These are phyloP conservation scores for Lordiphosa andalusiaca DNA, from an alignment of 2,888 invertebrate species.

Conservation along the genomic window DNA sequence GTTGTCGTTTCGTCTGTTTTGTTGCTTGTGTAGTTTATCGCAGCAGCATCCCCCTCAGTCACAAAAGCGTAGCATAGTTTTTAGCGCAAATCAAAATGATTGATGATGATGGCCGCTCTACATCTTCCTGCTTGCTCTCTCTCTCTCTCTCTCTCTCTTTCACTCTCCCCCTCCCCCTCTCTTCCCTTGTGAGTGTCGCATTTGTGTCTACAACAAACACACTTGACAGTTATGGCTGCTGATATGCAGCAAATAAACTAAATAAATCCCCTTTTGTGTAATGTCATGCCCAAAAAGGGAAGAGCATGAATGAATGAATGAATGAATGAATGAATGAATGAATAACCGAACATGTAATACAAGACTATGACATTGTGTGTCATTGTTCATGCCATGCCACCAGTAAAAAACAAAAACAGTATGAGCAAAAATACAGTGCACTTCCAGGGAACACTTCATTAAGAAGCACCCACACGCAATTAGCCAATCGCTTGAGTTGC, in stretches of 20 bases:
- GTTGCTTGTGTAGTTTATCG: conserved; percentile 26
- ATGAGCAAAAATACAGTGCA: neutral
- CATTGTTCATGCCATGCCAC: conserved; percentile 3
- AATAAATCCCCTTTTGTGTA: conserved; percentile 66
- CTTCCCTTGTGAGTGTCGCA: conserved; percentile 11
- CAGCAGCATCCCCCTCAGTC: conserved; percentile 24
- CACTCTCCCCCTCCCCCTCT: too few relatives aligned
- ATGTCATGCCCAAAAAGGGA: conserved; percentile 41
- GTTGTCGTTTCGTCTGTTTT: conserved; percentile 45
- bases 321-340: conserved; percentile 1
- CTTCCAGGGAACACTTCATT: conserved; percentile 51
- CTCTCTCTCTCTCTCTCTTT: too few relatives aligned
- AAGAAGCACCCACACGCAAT: conserved; percentile 31
- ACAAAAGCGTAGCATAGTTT: conserved; percentile 57
- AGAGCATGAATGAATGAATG: neutral
- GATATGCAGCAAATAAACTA: conserved; percentile 73
- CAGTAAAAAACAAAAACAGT: neutral
- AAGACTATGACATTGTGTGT: neutral
- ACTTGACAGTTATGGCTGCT: conserved; percentile 71
- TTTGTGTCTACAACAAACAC: conserved; percentile 39
- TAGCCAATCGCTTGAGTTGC: conserved; percentile 37
- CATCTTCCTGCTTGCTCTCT: conserved; percentile 26
- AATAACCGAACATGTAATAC: neutral
- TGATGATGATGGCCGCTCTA: conserved; percentile 66
- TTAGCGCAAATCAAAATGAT: conserved; percentile 74